Evolutionary conservation across 1,140 invertebrate species (phyloP).

Genomic region (Augochlora pura): DNA sequence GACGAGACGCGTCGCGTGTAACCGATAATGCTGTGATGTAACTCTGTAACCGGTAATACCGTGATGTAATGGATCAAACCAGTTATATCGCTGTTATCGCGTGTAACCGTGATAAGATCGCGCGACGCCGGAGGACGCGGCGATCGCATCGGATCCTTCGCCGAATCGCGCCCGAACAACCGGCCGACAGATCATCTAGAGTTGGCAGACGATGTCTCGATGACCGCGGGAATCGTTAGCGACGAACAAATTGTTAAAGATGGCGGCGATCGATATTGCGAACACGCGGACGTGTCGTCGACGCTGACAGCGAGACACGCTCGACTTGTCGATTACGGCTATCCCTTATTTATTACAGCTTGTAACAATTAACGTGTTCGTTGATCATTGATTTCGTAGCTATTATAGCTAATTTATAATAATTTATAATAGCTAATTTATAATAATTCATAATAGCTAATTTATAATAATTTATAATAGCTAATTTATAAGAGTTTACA

Average conservation of each 20-base stretch:
- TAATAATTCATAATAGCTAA: too few species aligned
- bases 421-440: too few species aligned
- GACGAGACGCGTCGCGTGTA: conserved; percentile 22
- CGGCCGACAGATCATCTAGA: background rate
- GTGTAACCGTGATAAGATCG: conserved; percentile 28
- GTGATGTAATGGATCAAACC: conserved; percentile 32
- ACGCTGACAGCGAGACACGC: background rate
- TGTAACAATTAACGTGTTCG: too few species aligned
- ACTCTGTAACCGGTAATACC: conserved; percentile 34
- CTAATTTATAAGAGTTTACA: too few species aligned
- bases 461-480: too few species aligned
- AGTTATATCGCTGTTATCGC: conserved; percentile 37
- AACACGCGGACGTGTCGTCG: background rate
- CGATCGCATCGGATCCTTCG: background rate
- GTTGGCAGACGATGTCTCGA: conserved; percentile 14
- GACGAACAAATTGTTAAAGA: conserved; percentile 1
- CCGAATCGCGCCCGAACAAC: background rate
- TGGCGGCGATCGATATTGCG: background rate
- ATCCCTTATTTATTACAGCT: too few species aligned
- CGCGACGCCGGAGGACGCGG: background rate
- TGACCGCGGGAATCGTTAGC: background rate
- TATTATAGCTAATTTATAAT: too few species aligned
- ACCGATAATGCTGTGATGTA: conserved; percentile 45
- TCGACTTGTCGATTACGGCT: background rate
- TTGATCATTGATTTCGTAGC: too few species aligned